Evolutionary conservation across 2,797 vertebrate species (phyloP), one percentile per base, ranked within the genome.

Genomic region (Pipistrellus pygmaeus): DNA sequence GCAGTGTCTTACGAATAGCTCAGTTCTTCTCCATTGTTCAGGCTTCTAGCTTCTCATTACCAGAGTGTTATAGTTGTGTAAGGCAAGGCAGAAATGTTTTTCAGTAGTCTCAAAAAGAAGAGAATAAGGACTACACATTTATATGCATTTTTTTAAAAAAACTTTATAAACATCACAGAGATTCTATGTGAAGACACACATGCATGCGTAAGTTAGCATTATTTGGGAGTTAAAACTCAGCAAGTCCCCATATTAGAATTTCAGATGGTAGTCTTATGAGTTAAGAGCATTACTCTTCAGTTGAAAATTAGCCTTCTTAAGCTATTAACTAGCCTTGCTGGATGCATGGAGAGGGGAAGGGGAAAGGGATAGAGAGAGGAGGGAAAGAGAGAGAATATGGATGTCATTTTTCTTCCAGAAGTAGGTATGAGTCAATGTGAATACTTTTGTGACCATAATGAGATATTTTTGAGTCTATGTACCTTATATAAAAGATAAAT

Each of bases 401-500:
- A 60, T 60, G 32, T 75, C 30, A 46, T 57, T 84, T 95, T 94
- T 94, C 17, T 80, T 90, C 64, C 21, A 76, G 38, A 92, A 88
- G 62, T 51, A 69, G 17, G 7, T 91, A 53, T 83, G 71, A 94
- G 41, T 85, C 21, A 46, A 20, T 69, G 23, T 81, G 27, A 83
- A 73, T 87, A 84, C 11, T 93, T 87, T 81, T 66, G 25, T 86
- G 35, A 73, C 23, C n/a, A 32, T 80, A 85, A 80, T 72, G 44
- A 94, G 21, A 68, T 32, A 90, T 71, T 55, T 14, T 12, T 69
- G 35, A 87, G 9, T 71, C 64, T 66, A 64, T 91, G 11, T 18
- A 68, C 17, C 57, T 88, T 75, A 85, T 84, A 64, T 93, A 86
- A 95, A 94, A 91, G 27, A 35, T 85, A 85, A 95, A 62, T 78